Evolutionary conservation across 1,140 invertebrate species (phyloP).

Genomic region (Coelopa frigida): DNA sequence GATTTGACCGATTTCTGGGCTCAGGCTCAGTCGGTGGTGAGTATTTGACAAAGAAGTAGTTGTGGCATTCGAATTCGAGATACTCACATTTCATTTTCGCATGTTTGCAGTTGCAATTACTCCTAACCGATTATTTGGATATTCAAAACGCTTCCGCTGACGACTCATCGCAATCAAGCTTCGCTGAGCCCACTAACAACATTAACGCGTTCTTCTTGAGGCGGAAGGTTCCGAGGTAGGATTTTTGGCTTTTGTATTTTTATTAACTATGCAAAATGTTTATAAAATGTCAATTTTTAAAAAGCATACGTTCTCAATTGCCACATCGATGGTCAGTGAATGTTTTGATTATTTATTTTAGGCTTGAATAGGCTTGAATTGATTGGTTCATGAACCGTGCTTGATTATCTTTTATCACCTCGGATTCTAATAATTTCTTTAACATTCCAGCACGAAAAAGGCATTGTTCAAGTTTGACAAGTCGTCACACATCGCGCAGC

Average conservation of each 20-base stretch:
- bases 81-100: neutral
- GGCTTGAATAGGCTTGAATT: no score
- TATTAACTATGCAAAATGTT: neutral
- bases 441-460: constrained; percentile 32
- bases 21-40: constrained; percentile 79
- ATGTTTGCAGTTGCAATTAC: constrained; percentile 60
- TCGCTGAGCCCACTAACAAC: constrained; percentile 49
- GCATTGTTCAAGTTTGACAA: constrained; percentile 72
- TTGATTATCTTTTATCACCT: neutral
- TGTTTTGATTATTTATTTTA: neutral
- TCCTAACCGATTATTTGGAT: constrained; percentile 77
- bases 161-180: constrained; percentile 51
- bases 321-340: neutral
- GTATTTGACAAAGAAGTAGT: constrained; percentile 24
- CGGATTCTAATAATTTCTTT: neutral
- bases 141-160: constrained; percentile 62
- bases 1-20: constrained; percentile 81
- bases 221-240: constrained; percentile 55
- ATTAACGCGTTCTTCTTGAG: constrained; percentile 47
- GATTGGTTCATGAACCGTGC: no score
- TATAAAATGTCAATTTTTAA: neutral
- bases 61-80: neutral
- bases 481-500: constrained; percentile 64
- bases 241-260: neutral
- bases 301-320: neutral